These are phyloP conservation scores for Pantherophis guttatus DNA, from an alignment of 2,113 vertebrate genomes.

Conservation along the genomic window DNA sequence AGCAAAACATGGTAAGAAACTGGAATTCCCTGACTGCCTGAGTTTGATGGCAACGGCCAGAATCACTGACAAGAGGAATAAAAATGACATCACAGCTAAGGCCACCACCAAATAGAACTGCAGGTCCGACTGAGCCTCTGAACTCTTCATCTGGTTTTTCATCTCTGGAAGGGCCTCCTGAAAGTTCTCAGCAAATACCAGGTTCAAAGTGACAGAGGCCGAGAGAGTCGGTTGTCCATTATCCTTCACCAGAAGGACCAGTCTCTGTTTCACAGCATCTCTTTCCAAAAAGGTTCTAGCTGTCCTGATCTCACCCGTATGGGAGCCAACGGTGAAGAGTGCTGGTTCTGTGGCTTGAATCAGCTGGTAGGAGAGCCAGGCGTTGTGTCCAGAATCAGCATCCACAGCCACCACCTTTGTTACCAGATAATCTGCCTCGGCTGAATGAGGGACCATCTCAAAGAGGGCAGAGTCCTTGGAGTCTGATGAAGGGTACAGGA, in stretches of 20 bases:
- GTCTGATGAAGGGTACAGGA: too few relatives aligned
- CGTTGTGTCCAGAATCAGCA: slow-evolving; percentile 24
- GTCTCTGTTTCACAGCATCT: background rate
- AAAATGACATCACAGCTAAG: slow-evolving; percentile 54
- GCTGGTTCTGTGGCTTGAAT: slow-evolving; percentile 6
- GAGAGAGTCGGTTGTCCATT: slow-evolving; percentile 66
- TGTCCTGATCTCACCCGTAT: slow-evolving; percentile 16
- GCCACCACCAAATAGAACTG: slow-evolving; percentile 60
- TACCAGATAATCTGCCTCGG: too few relatives aligned
- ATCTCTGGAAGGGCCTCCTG: slow-evolving; percentile 39
- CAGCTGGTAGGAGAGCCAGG: slow-evolving; percentile 18
- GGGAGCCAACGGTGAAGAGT: background rate
- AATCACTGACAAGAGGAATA: slow-evolving; percentile 49
- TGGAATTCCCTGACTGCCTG: background rate
- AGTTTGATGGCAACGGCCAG: slow-evolving; percentile 16
- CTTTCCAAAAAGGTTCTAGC: background rate
- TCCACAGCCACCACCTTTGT: slow-evolving; percentile 24
- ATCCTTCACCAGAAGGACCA: slow-evolving; percentile 57
- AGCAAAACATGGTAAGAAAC: slow-evolving; percentile 16
- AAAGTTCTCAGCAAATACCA: slow-evolving; percentile 72
- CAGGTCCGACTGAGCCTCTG: slow-evolving; percentile 39
- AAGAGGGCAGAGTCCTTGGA: too few relatives aligned
- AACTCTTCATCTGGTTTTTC: fast-evolving
- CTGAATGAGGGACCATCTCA: too few relatives aligned
- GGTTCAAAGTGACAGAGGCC: slow-evolving; percentile 65